phyloP scores from a whole-genome alignment of 1,140 invertebrate species.

The Caenorhabditis tropicalis region DNA sequence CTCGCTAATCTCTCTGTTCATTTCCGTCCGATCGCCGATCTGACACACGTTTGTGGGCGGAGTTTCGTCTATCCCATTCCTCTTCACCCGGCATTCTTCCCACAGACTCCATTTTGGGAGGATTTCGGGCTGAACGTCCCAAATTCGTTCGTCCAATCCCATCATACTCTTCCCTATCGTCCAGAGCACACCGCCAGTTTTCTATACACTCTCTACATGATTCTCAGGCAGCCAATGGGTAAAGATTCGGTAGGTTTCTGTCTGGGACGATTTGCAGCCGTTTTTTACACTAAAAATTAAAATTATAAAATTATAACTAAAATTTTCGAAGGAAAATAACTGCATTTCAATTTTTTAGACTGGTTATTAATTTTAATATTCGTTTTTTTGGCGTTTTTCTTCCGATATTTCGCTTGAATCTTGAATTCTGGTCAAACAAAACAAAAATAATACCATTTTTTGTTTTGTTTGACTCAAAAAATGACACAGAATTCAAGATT shows the following conservation, averaged over 20 bases:
- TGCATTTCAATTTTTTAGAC: no score
- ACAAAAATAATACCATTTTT: no score
- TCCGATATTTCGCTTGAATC: no score
- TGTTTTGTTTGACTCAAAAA: no score
- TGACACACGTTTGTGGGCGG: constrained; percentile 45
- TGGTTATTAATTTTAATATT: no score
- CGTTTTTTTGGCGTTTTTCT: no score
- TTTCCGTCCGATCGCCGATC: constrained; percentile 53
- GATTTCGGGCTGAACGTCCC: neutral
- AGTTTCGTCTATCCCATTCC: constrained; percentile 51
- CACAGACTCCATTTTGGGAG: constrained; percentile 45
- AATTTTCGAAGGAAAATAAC: no score
- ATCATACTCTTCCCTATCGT: constrained; percentile 44
- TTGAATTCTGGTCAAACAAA: no score
- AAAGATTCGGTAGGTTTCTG: constrained; percentile 44
- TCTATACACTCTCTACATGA: constrained; percentile 48
- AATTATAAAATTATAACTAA: no score
- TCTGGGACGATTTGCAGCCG: no score
- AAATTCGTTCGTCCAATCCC: neutral
- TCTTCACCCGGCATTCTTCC: constrained; percentile 40
- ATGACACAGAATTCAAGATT: no score
- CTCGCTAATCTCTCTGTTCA: constrained; percentile 29
- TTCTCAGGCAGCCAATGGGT: constrained; percentile 49
- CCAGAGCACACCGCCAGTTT: neutral
- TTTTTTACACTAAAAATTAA: no score